phyloP scores from a whole-genome alignment of 2,888 invertebrate species.

The Orthonevra nobilis region DNA sequence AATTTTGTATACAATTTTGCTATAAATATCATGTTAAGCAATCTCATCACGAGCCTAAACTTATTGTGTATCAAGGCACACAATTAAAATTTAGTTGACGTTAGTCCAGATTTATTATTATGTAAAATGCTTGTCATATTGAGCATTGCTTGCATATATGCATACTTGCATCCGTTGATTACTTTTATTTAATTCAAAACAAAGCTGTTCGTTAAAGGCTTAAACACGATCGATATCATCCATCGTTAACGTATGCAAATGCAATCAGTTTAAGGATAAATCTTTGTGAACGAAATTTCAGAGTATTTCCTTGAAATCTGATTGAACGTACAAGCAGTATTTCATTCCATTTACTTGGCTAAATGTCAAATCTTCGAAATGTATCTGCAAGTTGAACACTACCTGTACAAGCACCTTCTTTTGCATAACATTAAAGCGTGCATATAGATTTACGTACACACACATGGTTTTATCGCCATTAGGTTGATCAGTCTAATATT shows the following conservation, averaged over 20 bases:
- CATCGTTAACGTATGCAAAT: constrained; percentile 38
- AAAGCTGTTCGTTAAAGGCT: constrained; percentile 9
- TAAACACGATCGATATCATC: constrained; percentile 17
- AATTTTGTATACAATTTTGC: too few species aligned
- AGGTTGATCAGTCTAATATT: constrained; percentile 32
- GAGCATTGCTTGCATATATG: too few species aligned
- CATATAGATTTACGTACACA: too few species aligned
- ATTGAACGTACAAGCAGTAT: constrained; percentile 57
- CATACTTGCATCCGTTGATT: too few species aligned
- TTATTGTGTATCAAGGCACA: too few species aligned
- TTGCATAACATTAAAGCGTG: constrained; percentile 61
- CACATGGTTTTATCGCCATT: constrained; percentile 54
- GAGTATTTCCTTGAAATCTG: constrained; percentile 62
- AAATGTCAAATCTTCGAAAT: constrained; percentile 53
- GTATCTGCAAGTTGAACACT: constrained; percentile 39
- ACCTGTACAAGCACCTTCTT: constrained; percentile 47
- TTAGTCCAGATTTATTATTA: too few species aligned
- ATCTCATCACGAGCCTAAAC: too few species aligned
- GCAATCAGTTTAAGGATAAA: constrained; percentile 64
- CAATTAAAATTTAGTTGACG: too few species aligned
- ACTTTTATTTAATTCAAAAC: constrained; percentile 21
- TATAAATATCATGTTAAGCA: too few species aligned
- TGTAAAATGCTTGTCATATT: too few species aligned
- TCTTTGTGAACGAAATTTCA: constrained; percentile 49
- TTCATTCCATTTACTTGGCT: constrained; percentile 42